A percentile compares a stretch with the other conserved stretches of the same genome.
These are phyloP conservation scores for Raja brachyura DNA, from an alignment of 2,113 vertebrate genomes.

Conservation along the genomic window DNA sequence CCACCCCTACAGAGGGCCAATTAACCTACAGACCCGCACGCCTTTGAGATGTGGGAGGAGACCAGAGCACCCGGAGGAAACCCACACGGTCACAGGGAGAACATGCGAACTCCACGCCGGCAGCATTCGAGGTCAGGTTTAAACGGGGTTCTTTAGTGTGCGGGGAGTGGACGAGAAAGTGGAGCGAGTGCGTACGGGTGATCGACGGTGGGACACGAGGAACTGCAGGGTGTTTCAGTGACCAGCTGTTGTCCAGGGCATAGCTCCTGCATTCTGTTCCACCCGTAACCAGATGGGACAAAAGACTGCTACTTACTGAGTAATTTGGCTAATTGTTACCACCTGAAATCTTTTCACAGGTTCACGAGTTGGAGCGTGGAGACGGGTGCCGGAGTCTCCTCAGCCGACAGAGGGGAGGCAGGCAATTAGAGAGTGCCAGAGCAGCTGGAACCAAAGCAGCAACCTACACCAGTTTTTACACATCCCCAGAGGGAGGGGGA, in stretches of 20 bases:
- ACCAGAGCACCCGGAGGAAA: too few species aligned
- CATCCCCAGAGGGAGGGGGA: not conserved
- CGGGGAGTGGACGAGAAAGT: too few species aligned
- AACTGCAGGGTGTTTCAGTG: not conserved
- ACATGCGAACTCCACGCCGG: too few species aligned
- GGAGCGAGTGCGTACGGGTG: too few species aligned
- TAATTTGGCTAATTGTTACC: constrained; percentile 30
- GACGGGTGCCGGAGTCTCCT: not conserved
- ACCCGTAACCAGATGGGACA: constrained; percentile 23
- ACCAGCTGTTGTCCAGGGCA: not conserved
- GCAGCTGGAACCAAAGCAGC: not conserved
- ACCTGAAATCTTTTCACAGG: constrained; percentile 21
- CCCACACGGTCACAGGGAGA: too few species aligned
- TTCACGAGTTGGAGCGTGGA: not conserved
- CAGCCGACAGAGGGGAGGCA: not conserved
- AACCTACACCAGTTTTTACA: not conserved
- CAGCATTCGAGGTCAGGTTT: too few species aligned
- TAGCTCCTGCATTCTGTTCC: not conserved
- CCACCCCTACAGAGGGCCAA: too few species aligned
- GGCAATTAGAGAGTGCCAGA: not conserved
- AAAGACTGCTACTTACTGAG: constrained; percentile 31
- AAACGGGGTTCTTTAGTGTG: too few species aligned
- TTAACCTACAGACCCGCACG: too few species aligned
- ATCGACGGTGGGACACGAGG: too few species aligned
- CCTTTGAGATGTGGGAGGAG: too few species aligned